Base-by-base conservation (phyloP, 2,797 vertebrate species). In the Urosaurus nigricauda region DNA sequence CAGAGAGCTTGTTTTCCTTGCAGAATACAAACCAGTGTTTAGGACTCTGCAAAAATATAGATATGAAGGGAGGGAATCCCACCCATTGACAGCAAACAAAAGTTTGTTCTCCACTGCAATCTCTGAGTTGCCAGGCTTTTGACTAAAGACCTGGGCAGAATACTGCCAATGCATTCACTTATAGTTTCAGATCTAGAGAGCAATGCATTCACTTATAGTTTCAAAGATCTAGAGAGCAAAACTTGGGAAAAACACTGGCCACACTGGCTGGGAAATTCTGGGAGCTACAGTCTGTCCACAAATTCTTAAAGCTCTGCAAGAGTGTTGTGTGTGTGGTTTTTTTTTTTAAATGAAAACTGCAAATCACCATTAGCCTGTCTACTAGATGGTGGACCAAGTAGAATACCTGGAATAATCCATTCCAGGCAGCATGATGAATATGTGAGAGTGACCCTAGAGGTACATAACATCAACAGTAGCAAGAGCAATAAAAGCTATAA, bases 1-100 rank as follows among this genome's bases (percentile, higher is more conserved):
- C 82, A 92, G 83, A 90, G 93, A 87, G 90, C 3, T 93, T 83
- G 40, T 37, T 79, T 88, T 79, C n/a, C n/a, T 29, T 83, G 43
- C 29, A 65, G 35, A 83, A 65, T 68, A 68, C 21, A 68, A n/a
- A 40, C 19, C 21, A 74, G 51, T 29, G n/a, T 79, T 84, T 35
- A 26, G 29, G 24, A 16, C 70, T 56, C 35, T 35, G 29, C 8
- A 37, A 82, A 17, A 68, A 68, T 58, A 75, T 29, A 19, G 73
- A 51, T 58, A n/a, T 68, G 81, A 47, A 65, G 26, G 26, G 35
- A 26, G 26, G 21, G 3, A 13, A 60, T 35, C 37, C 26, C 29
- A 13, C 53, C 6, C 16, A 77, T 90, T 58, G 5, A 37, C 90
- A 78, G 81, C 86, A 82, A 92, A 32, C 9, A 83, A 24, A 51